Evolutionary conservation across 2,888 invertebrate species (phyloP).

Genomic region (Baronia brevicornis): DNA sequence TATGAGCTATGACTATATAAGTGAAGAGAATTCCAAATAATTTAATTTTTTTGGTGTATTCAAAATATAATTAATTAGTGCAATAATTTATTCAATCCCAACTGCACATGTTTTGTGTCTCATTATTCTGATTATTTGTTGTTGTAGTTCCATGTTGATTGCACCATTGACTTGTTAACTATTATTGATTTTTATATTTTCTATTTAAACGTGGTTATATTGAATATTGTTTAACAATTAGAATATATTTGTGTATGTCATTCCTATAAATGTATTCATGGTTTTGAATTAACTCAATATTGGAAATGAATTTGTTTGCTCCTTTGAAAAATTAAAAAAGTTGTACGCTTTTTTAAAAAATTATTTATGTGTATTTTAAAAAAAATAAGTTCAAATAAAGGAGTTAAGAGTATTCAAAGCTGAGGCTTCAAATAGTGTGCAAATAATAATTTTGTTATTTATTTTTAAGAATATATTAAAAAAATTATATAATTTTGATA

Average conservation of each 20-base stretch:
- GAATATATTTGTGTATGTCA: slow-evolving; percentile 15
- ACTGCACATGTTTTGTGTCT: slow-evolving; percentile 1
- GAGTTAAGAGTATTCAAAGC: no score
- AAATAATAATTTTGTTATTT: slow-evolving; percentile 37
- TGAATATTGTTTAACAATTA: slow-evolving; percentile 9
- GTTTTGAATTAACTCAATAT: slow-evolving; percentile 12
- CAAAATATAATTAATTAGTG: slow-evolving; percentile 11
- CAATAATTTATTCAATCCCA: slow-evolving; percentile 2
- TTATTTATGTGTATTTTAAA: no score
- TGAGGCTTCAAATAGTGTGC: no score
- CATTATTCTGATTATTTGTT: background rate
- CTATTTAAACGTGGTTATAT: slow-evolving; percentile 13
- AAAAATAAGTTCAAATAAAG: no score
- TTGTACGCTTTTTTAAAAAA: no score
- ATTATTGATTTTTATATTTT: slow-evolving; percentile 15
- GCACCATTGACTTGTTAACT: slow-evolving; percentile 13
- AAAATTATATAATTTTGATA: no score
- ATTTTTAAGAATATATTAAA: no score
- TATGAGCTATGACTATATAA: slow-evolving; percentile 7
- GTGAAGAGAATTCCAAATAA: slow-evolving; percentile 9
- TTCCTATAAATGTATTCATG: slow-evolving; percentile 19
- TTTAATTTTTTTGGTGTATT: background rate
- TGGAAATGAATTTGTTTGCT: background rate
- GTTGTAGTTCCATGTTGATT: background rate
- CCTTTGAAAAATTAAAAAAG: no score